phyloP scores from a whole-genome alignment of 2,113 vertebrate species.

The Salminus brasiliensis region DNA sequence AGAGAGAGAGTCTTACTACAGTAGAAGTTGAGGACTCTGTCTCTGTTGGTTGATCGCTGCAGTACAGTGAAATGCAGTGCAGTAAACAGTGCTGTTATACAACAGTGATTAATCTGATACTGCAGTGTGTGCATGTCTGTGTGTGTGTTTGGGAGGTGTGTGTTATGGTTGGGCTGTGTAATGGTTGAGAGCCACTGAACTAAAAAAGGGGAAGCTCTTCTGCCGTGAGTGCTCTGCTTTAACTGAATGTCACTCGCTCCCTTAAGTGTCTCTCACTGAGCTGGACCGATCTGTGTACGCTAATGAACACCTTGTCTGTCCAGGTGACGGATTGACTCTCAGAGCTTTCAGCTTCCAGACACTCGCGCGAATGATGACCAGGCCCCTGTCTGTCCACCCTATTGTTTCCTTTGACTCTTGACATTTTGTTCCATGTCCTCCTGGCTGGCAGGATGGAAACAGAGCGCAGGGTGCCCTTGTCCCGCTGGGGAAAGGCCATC shows the following conservation, averaged over 20 bases:
- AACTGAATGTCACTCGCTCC: neutral
- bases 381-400: slow-evolving; percentile 4
- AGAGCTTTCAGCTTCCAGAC: slow-evolving; percentile 5
- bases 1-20: too few relatives aligned
- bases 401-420: slow-evolving; percentile 17
- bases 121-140: too few relatives aligned
- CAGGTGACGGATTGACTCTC: neutral
- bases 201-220: too few relatives aligned
- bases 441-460: slow-evolving; percentile 29
- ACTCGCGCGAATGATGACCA: slow-evolving; percentile 7
- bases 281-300: too few relatives aligned
- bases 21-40: too few relatives aligned
- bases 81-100: too few relatives aligned
- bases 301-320: neutral
- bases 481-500: neutral
- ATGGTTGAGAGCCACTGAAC: too few relatives aligned
- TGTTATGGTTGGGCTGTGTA: too few relatives aligned
- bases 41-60: too few relatives aligned
- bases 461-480: neutral
- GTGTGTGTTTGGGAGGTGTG: too few relatives aligned
- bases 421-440: slow-evolving; percentile 11
- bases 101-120: too few relatives aligned
- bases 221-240: neutral
- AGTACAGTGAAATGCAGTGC: too few relatives aligned
- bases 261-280: neutral